A percentile compares a stretch with the other conserved stretches of the same genome.
Conservation (phyloP, 2,113 vertebrate genomes). For the Zootoca vivipara region DNA sequence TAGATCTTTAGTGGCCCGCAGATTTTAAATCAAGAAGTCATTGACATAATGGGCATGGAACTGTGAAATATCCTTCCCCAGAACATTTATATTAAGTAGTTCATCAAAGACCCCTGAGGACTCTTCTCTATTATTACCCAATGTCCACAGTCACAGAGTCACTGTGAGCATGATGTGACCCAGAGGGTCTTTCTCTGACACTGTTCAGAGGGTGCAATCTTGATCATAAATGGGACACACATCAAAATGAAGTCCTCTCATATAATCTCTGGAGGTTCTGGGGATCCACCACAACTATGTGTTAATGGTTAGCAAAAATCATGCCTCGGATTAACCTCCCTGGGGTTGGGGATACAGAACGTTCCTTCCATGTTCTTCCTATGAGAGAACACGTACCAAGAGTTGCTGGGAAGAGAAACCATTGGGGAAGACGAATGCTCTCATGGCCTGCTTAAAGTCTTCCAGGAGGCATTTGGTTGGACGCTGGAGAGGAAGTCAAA, state of each 20-base stretch:
- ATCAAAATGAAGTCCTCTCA: neutral
- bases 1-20: neutral
- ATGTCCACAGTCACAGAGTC: neutral
- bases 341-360: too few species aligned
- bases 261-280: neutral
- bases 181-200: neutral
- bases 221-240: neutral
- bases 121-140: neutral
- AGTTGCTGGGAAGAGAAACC: too few species aligned
- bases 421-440: too few species aligned
- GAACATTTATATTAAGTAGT: neutral
- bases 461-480: neutral
- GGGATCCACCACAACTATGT: too few species aligned
- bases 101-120: neutral
- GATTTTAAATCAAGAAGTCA: neutral
- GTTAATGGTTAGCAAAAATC: too few species aligned
- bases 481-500: neutral
- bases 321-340: too few species aligned
- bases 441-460: neutral
- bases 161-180: neutral
- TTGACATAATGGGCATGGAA: neutral
- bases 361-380: too few species aligned
- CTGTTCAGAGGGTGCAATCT: too few species aligned
- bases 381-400: too few species aligned
- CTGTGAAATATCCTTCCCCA: neutral